Evolutionary conservation across 2,113 vertebrate genomes (phyloP).

Genomic region (Poicephalus gulielmi): DNA sequence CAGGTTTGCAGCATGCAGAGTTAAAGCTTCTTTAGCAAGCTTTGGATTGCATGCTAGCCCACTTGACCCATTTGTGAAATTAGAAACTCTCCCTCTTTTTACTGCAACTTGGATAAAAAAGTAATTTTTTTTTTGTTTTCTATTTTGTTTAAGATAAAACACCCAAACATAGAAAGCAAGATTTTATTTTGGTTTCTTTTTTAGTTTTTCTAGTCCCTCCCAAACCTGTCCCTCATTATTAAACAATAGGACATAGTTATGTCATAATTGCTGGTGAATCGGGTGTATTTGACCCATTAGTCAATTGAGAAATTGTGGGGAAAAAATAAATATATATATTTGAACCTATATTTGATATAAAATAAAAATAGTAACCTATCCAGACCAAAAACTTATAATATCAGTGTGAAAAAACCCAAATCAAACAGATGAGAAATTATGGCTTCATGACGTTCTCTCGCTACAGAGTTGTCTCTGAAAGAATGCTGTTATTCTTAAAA

Average conservation of each 20-base stretch:
- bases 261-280: not conserved
- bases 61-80: not conserved
- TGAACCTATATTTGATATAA: not conserved
- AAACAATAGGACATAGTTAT: not conserved
- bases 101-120: not conserved
- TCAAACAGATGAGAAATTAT: not conserved
- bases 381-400: not conserved
- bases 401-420: rapidly evolving
- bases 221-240: not conserved
- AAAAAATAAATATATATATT: not conserved
- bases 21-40: not conserved
- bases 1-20: not conserved
- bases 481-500: not conserved
- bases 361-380: not conserved
- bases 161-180: not conserved
- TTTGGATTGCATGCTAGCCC: not conserved
- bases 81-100: not conserved
- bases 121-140: not conserved
- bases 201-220: not conserved
- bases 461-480: not conserved
- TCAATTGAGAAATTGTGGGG: not conserved
- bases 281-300: not conserved
- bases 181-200: not conserved
- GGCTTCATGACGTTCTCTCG: not conserved
- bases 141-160: not conserved